phyloP scores from a whole-genome alignment of 2,797 vertebrate genomes.

The Hyperoplus lanceolatus region DNA sequence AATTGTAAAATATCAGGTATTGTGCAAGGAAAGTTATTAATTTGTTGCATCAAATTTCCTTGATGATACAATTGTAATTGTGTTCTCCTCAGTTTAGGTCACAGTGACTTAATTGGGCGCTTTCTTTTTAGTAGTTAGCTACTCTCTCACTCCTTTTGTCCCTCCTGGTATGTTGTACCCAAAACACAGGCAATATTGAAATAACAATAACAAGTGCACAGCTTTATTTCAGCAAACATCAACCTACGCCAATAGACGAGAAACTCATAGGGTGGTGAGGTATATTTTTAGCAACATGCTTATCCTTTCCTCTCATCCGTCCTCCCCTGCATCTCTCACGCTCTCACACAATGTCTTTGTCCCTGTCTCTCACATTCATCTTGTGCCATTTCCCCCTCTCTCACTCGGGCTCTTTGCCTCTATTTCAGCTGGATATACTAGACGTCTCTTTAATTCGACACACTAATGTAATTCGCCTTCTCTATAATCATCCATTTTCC shows the following conservation, averaged over 20 bases:
- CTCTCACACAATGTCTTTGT: slow-evolving; percentile 69
- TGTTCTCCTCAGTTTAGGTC: slow-evolving; percentile 55
- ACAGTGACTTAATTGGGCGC: slow-evolving; percentile 45
- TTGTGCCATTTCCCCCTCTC: slow-evolving; percentile 62
- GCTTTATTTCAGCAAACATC: slow-evolving; percentile 65
- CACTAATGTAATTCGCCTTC: slow-evolving; percentile 79
- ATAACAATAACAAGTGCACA: slow-evolving; percentile 69
- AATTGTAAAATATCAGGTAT: slow-evolving; percentile 44
- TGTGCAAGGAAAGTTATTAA: slow-evolving; percentile 35
- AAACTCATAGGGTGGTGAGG: slow-evolving; percentile 63
- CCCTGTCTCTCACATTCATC: slow-evolving; percentile 76
- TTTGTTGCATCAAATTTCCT: slow-evolving; percentile 28
- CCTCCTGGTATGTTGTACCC: slow-evolving; percentile 39
- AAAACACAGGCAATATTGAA: slow-evolving; percentile 67
- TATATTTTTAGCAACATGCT: slow-evolving; percentile 79
- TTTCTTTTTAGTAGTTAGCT: slow-evolving; percentile 50
- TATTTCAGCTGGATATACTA: slow-evolving; percentile 80
- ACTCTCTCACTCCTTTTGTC: slow-evolving; percentile 15
- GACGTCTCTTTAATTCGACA: slow-evolving; percentile 82
- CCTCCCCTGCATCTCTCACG: slow-evolving; percentile 67
- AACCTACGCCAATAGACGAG: slow-evolving; percentile 56
- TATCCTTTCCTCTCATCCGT: slow-evolving; percentile 71
- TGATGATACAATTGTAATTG: slow-evolving; percentile 50
- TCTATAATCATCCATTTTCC: slow-evolving; percentile 83
- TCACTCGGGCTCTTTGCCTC: slow-evolving; percentile 65